Evolutionary conservation across 2,113 vertebrate species (phyloP), one percentile per base, ranked within the genome.

Genomic region (Cottus gobio): DNA sequence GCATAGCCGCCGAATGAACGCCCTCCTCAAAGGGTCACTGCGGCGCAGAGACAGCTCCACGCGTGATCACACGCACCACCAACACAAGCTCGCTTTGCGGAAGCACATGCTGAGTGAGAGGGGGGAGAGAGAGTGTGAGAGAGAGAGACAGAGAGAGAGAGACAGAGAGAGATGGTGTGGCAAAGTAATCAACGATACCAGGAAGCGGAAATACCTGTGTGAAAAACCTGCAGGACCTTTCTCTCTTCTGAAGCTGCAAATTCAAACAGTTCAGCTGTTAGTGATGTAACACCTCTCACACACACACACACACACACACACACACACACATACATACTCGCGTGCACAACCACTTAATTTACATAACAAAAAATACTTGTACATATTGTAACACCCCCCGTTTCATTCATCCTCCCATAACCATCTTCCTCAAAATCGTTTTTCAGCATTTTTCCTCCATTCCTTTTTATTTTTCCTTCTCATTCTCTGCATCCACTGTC

Each of bases 201-300:
- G 86, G 69, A 91, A 85, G 73, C 1, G 34, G 86, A 92, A 92
- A 89, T 93, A 93, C 93, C 93, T 93, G 93, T 85, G 93, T 93
- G 91, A 93, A 94, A 91, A 93, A 91, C 87, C 94, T 91, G 94
- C 94, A 94, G 84, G 92, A 94, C 83, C 93, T 90, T 87, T 94
- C 94, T 88, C 94, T 93, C 92, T 94, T 94, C 94, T 94, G 94
- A 91, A 94, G 94, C 94, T 94, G 93, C 48, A 88, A 93, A 94
- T 89, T 90, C 85, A 93, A 93, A 94, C 85, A 91, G 80, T 90
- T 88, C 69, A 77, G 60, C 82, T 82, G 88, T 94, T 94, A 94
- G 90, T 73, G 15, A 78, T 64, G 34, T 80, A 85, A 89, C 87
- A 91, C 87, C 63, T 82, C 62, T 73, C 34, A 68, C 70, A 71